Percentiles rank a stretch among this genome's conserved stretches.
Conservation (phyloP, 2,113 vertebrate species). For the Sylvia atricapilla region DNA sequence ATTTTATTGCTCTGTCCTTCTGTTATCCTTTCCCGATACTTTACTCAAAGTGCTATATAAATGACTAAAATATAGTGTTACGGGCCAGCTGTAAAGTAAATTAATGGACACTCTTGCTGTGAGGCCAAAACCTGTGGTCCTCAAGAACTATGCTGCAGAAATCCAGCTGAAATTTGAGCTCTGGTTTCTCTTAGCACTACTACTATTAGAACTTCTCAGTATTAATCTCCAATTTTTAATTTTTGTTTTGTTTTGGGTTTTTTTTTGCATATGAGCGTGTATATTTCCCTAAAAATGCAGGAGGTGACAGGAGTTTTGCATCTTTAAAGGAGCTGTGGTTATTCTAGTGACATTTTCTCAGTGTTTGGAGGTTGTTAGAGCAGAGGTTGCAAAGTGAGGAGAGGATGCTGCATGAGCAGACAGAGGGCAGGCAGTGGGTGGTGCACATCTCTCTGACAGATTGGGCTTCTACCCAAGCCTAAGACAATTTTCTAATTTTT, state of each 20-base stretch:
- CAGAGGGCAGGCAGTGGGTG: neutral
- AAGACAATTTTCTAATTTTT: neutral
- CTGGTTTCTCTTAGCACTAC: neutral
- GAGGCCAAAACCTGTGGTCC: neutral
- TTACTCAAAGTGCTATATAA: neutral
- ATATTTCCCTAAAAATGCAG: neutral
- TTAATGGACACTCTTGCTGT: neutral
- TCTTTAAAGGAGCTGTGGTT: neutral
- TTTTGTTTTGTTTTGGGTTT: neutral
- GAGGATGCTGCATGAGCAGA: accelerated
- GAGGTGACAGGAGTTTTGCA: neutral
- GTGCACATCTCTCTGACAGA: neutral
- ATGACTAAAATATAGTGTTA: neutral
- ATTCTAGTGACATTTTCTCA: neutral
- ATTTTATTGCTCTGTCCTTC: conserved; percentile 29
- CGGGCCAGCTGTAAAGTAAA: neutral
- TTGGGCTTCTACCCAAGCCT: neutral
- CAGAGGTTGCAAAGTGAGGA: neutral
- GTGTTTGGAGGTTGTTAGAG: neutral
- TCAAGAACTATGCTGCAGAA: neutral
- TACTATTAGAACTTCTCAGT: neutral
- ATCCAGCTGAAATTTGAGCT: neutral
- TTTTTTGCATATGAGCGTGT: accelerated
- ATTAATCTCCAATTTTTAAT: neutral
- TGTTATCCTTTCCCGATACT: conserved; percentile 5